Evolutionary conservation across 2,888 invertebrate species (phyloP).

Genomic region (Glaucopsyche alexis): DNA sequence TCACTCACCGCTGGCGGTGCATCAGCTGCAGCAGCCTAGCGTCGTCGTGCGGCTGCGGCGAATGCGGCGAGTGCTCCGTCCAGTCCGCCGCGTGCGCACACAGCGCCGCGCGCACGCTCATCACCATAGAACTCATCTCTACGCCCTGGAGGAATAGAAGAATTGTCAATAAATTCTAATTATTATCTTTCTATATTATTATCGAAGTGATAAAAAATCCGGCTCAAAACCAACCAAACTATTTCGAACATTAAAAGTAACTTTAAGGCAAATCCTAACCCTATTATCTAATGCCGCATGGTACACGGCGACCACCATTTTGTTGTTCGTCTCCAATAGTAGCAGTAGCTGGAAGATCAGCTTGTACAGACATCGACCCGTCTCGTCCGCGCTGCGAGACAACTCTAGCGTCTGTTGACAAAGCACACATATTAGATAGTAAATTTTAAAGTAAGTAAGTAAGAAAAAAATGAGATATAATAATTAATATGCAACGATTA

Average conservation of each 20-base stretch:
- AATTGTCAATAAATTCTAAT: background rate
- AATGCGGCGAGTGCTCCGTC: slow-evolving; percentile 46
- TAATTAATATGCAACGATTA: too few species aligned
- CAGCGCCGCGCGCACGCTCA: slow-evolving; percentile 62
- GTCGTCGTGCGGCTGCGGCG: slow-evolving; percentile 60
- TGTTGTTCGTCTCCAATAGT: slow-evolving; percentile 92
- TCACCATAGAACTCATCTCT: slow-evolving; percentile 66
- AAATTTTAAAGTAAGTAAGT: background rate
- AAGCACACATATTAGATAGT: background rate
- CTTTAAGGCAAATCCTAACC: slow-evolving; percentile 45
- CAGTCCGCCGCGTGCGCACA: slow-evolving; percentile 50
- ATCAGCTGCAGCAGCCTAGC: slow-evolving; percentile 57
- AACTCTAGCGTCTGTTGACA: slow-evolving; percentile 86
- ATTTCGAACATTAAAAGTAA: background rate
- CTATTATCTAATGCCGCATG: slow-evolving; percentile 70
- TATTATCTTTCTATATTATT: background rate
- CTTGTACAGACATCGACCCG: slow-evolving; percentile 93
- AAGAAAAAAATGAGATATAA: too few species aligned
- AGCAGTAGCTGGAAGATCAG: slow-evolving; percentile 92
- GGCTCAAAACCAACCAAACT: too few species aligned
- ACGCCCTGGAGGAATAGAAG: slow-evolving; percentile 52
- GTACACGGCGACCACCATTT: slow-evolving; percentile 85
- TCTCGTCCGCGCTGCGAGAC: slow-evolving; percentile 91
- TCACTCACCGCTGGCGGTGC: slow-evolving; percentile 58
- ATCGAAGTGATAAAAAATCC: too few species aligned